These are phyloP conservation scores for Sciurus niger DNA, from an alignment of 2,113 vertebrate species.

Conservation along the genomic window DNA sequence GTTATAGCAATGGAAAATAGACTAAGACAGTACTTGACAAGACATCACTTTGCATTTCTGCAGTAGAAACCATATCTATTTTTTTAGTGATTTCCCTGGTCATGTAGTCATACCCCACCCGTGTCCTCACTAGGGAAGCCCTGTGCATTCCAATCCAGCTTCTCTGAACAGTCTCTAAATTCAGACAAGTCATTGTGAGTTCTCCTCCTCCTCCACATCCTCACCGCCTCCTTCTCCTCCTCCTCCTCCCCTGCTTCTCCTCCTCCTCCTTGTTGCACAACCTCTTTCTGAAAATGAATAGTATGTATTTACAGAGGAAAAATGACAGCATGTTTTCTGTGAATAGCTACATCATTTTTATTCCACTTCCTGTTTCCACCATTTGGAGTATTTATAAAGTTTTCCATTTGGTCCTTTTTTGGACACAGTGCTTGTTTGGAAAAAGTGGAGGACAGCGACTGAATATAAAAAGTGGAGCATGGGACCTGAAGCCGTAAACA, in stretches of 20 bases:
- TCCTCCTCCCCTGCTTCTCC: background rate
- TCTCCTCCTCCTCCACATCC: background rate
- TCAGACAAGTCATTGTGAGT: background rate
- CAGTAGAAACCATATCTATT: background rate
- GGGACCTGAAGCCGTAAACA: background rate
- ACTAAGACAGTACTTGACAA: background rate
- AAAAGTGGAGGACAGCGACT: background rate
- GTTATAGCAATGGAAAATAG: background rate
- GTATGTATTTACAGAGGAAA: constrained; percentile 54
- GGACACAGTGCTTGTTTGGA: constrained; percentile 57
- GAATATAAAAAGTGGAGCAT: background rate
- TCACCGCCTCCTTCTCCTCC: background rate
- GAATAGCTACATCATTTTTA: constrained; percentile 75
- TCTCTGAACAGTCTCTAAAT: background rate
- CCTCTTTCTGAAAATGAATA: constrained; percentile 56
- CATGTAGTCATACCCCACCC: rapidly evolving
- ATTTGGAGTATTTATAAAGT: constrained; percentile 79
- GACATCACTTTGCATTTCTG: background rate
- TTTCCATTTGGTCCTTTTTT: constrained; percentile 72
- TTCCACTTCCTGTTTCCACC: constrained; percentile 81
- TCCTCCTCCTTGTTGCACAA: background rate
- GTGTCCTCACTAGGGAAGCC: background rate
- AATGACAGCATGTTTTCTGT: constrained; percentile 72
- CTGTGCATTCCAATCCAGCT: rapidly evolving
- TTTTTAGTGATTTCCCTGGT: background rate